Conservation (phyloP, 2,113 vertebrate genomes). For the Larimichthys crocea region DNA sequence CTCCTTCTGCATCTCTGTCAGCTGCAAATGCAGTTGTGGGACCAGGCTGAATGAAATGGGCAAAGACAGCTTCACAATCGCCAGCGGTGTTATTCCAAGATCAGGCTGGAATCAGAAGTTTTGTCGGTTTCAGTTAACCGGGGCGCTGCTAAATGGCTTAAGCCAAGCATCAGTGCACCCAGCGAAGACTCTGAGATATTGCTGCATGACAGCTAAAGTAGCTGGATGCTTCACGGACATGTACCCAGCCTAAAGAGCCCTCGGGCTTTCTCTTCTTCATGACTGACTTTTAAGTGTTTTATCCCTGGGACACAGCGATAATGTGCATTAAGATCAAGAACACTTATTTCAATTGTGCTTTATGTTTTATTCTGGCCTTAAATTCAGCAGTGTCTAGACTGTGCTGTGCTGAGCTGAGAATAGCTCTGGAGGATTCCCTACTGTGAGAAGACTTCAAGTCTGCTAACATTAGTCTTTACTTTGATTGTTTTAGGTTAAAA, state of each 20-base stretch:
- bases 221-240: slow-evolving; percentile 80
- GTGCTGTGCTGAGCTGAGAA: slow-evolving; percentile 54
- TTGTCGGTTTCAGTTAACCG: slow-evolving; percentile 82
- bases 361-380: slow-evolving; percentile 88
- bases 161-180: slow-evolving; percentile 75
- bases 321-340: slow-evolving; percentile 89
- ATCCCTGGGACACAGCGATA: slow-evolving; percentile 87
- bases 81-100: slow-evolving; percentile 80
- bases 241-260: slow-evolving; percentile 83
- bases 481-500: neutral
- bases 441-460: slow-evolving; percentile 17
- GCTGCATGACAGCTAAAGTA: slow-evolving; percentile 86
- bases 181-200: slow-evolving; percentile 70
- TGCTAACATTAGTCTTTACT: slow-evolving; percentile 3
- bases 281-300: slow-evolving; percentile 90
- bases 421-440: slow-evolving; percentile 41
- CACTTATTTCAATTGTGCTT: slow-evolving; percentile 88
- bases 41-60: slow-evolving; percentile 59
- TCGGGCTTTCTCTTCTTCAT: slow-evolving; percentile 81
- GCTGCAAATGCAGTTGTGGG: slow-evolving; percentile 68
- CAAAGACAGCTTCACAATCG: slow-evolving; percentile 72
- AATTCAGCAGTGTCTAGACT: slow-evolving; percentile 75
- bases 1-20: slow-evolving; percentile 64
- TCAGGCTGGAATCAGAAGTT: slow-evolving; percentile 82
- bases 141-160: slow-evolving; percentile 75